A percentile compares a stretch with the other conserved stretches of the same genome.
These are phyloP conservation scores for Eublepharis macularius DNA, from an alignment of 2,113 vertebrate species.

Conservation along the genomic window DNA sequence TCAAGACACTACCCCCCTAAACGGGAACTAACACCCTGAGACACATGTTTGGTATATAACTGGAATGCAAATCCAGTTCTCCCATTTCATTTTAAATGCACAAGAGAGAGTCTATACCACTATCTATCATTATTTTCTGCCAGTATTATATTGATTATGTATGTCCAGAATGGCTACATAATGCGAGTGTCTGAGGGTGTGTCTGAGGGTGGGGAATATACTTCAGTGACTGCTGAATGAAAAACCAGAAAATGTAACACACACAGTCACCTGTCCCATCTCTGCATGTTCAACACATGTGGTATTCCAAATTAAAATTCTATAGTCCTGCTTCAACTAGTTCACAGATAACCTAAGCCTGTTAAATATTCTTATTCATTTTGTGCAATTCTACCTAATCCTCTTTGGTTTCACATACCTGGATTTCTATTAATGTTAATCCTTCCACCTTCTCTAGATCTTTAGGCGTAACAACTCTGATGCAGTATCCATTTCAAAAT, in stretches of 20 bases:
- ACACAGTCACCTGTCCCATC: neutral
- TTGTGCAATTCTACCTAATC: neutral
- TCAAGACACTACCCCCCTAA: accelerated
- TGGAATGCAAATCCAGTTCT: neutral
- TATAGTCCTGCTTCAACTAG: neutral
- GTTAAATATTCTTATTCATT: neutral
- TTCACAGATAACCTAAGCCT: neutral
- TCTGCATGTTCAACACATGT: neutral
- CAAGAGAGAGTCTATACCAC: neutral
- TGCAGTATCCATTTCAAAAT: slow-evolving; percentile 17
- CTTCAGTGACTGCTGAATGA: neutral
- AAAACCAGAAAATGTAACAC: neutral
- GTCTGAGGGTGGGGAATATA: neutral
- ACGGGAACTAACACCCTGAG: neutral
- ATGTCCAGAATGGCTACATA: neutral
- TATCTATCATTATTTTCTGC: neutral
- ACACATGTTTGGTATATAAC: neutral
- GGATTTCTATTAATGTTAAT: neutral
- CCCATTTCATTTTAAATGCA: neutral
- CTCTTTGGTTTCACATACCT: neutral
- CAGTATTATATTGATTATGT: neutral
- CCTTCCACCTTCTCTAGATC: neutral
- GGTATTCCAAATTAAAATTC: neutral
- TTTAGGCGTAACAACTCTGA: neutral
- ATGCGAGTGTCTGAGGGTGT: too few relatives aligned